Base-by-base conservation (phyloP, 2,888 invertebrate species). In the Alcis repandata region DNA sequence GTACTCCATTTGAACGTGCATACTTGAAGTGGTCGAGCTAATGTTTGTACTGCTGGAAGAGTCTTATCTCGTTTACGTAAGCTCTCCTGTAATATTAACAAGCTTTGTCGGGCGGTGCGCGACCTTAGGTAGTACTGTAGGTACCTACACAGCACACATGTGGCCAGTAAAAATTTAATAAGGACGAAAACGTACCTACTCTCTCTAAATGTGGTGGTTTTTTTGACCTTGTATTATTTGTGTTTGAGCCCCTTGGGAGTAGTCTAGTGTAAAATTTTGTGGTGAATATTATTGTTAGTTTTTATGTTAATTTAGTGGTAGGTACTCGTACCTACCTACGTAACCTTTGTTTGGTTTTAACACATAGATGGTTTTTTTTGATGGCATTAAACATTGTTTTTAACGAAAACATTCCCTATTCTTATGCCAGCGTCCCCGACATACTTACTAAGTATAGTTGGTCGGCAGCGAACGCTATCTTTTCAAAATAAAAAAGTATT, bases 31-130 rank as follows among this genome's bases (percentile, higher is more conserved):
- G 40, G 46, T 32, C 46, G 22, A 56, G 40, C 43, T 65, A 63
- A 49, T 56, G 51, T 51, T 59, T 53, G 65, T 63, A 65, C 46
- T 53, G 59, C 41, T 32, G 17, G 6, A 17, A 51, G 40, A 49
- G 60, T 56, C 58, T 62, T 64, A 67, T 62, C 62, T 53, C 38
- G 56, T 43, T 69, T 69, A 69, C 59, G 53, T 63, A 59, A 66
- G 59, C 63, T 49, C 59, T 63, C 49, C 38, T 66, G 52, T 54
- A 66, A 53, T 67, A 69, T 69, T 60, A 61, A 63, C 63, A 62
- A 53, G 54, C 41, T 53, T 59, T 48, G 57, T 48, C 56, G 40
- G 20, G 45, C 38, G 45, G 57, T 43, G 53, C 41, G 56, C 27
- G 22, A 19, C 51, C 51, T 60, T 49, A 59, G 22, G 33, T 27